Evolutionary conservation across 2,888 invertebrate species (phyloP).

Genomic region (Cephus nigrinus): DNA sequence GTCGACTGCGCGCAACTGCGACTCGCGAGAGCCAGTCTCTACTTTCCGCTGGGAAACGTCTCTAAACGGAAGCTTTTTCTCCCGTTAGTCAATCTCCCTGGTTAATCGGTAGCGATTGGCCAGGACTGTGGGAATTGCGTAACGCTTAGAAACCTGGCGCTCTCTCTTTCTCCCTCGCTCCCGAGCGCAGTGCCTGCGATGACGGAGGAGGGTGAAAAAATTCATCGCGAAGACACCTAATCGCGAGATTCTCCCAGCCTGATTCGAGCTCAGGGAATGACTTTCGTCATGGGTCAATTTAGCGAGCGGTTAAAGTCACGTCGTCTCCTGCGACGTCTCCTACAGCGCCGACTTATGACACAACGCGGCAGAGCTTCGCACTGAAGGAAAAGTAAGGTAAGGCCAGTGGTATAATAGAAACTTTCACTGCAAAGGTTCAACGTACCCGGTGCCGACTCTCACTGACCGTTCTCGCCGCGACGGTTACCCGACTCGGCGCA

Average conservation of each 20-base stretch:
- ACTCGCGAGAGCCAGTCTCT: neutral
- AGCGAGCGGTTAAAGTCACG: neutral
- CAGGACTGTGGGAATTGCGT: neutral
- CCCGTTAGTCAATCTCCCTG: neutral
- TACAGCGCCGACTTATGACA: constrained; percentile 51
- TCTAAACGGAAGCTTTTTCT: neutral
- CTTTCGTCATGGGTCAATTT: neutral
- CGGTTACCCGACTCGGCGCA: neutral
- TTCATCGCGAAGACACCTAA: neutral
- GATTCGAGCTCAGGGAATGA: neutral
- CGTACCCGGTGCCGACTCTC: constrained; percentile 57
- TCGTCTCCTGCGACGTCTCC: neutral
- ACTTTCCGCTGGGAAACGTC: neutral
- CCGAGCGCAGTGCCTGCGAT: neutral
- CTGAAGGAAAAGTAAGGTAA: constrained; percentile 65
- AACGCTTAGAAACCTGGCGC: neutral
- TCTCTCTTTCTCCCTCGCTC: neutral
- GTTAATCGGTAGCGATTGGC: neutral
- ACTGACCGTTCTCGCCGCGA: constrained; percentile 50
- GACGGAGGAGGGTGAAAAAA: neutral
- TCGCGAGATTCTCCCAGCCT: neutral
- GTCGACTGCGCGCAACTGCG: constrained; percentile 23
- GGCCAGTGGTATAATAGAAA: constrained; percentile 67
- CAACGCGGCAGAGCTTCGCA: constrained; percentile 52
- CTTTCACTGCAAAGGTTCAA: constrained; percentile 66